Percentiles rank a stretch among this genome's conserved stretches.
Conservation (phyloP, 2,797 vertebrate genomes). For the Hemibagrus guttatus region DNA sequence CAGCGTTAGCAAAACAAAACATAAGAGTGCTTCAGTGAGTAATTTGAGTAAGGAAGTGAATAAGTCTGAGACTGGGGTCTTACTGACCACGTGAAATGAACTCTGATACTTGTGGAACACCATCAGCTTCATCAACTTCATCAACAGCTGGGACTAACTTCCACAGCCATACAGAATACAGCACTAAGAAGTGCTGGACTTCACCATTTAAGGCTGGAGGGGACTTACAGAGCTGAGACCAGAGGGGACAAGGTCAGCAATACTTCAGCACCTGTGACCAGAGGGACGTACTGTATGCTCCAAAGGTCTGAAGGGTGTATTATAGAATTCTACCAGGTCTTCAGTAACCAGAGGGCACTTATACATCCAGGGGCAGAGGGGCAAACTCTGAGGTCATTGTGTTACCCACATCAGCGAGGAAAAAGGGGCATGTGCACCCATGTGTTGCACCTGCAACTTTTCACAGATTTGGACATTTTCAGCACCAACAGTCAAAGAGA, state of each 20-base stretch:
- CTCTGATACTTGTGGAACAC: not conserved
- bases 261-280: not conserved
- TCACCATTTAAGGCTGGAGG: not conserved
- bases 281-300: not conserved
- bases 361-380: not conserved
- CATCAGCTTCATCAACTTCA: not conserved
- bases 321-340: not conserved
- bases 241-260: not conserved
- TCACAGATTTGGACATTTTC: not conserved
- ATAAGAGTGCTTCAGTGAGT: not conserved
- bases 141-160: not conserved
- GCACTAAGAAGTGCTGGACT: not conserved
- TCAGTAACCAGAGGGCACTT: not conserved
- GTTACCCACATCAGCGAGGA: not conserved
- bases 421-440: not conserved
- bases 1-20: not conserved
- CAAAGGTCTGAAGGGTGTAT: not conserved
- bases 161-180: not conserved
- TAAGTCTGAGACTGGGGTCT: not conserved
- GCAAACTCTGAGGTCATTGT: not conserved
- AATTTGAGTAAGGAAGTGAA: not conserved
- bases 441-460: not conserved
- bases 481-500: not conserved
- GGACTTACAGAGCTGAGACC: not conserved
- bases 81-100: not conserved